A percentile compares a stretch with the other conserved stretches of the same genome.
phyloP scores from a whole-genome alignment of 2,888 invertebrate species.

The Rhopalosiphum nymphaeae region DNA sequence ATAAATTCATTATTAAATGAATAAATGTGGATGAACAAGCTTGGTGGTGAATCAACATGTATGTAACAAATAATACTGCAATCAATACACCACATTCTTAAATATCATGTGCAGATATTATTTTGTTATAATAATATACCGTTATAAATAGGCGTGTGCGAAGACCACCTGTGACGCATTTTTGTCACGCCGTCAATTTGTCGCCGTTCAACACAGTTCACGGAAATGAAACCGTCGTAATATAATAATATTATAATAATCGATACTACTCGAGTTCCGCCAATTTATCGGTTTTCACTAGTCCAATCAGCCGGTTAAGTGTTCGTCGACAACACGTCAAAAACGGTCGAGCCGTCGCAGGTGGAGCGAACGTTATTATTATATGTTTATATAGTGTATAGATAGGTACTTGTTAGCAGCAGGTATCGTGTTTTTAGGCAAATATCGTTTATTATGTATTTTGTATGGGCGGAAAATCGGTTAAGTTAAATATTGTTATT shows the following conservation, averaged over 20 bases:
- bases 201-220: slow-evolving; percentile 38
- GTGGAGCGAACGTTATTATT: background rate
- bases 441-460: background rate
- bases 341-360: background rate
- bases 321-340: slow-evolving; percentile 16
- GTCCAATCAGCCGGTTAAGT: slow-evolving; percentile 39
- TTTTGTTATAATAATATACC: background rate
- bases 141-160: background rate
- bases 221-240: slow-evolving; percentile 46
- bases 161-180: slow-evolving; percentile 47
- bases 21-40: too few species aligned
- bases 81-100: background rate
- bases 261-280: slow-evolving; percentile 40
- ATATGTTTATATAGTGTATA: background rate
- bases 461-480: slow-evolving; percentile 36
- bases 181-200: slow-evolving; percentile 45
- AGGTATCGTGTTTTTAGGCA: background rate
- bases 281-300: slow-evolving; percentile 59
- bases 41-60: background rate
- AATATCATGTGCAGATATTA: background rate
- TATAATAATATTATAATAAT: slow-evolving; percentile 30
- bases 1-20: too few species aligned
- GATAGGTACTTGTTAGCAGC: background rate
- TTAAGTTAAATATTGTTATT: slow-evolving; percentile 25
- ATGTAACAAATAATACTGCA: background rate